Evolutionary conservation across 2,888 invertebrate species (phyloP).

Genomic region (Hypena proboscidalis): DNA sequence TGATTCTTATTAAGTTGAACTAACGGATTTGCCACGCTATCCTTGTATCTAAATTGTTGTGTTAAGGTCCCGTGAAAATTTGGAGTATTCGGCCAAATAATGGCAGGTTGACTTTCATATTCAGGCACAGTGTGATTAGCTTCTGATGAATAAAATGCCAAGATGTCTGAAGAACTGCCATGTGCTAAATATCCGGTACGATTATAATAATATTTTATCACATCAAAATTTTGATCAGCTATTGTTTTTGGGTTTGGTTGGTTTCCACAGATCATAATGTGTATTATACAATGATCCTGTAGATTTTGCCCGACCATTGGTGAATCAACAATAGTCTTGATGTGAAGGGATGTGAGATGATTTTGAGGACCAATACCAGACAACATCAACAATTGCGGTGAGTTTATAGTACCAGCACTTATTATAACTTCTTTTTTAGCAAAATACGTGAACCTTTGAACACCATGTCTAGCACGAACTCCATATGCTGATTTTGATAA

Average conservation of each 20-base stretch:
- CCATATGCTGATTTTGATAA: slow-evolving; percentile 19
- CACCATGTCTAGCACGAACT: slow-evolving; percentile 7
- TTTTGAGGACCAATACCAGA: slow-evolving; percentile 80
- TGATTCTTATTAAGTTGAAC: slow-evolving; percentile 50
- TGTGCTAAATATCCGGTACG: slow-evolving; percentile 78
- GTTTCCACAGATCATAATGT: slow-evolving; percentile 61
- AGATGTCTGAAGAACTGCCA: slow-evolving; percentile 82
- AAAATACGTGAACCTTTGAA: slow-evolving; percentile 1
- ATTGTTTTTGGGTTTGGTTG: slow-evolving; percentile 48
- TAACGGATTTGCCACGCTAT: slow-evolving; percentile 46
- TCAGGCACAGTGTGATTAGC: slow-evolving; percentile 55
- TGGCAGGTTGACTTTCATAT: slow-evolving; percentile 52
- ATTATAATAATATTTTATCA: slow-evolving; percentile 75
- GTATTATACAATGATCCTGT: slow-evolving; percentile 79
- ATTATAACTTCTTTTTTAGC: slow-evolving; percentile 76
- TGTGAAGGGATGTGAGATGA: slow-evolving; percentile 62
- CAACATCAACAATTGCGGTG: slow-evolving; percentile 79
- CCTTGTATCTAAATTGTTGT: slow-evolving; percentile 40
- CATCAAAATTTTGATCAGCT: slow-evolving; percentile 53
- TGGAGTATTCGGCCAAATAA: slow-evolving; percentile 57
- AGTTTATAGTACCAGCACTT: slow-evolving; percentile 76
- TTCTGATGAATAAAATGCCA: slow-evolving; percentile 51
- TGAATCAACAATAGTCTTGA: slow-evolving; percentile 63
- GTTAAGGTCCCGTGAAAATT: neutral
- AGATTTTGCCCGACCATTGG: slow-evolving; percentile 81